Conservation (phyloP, 2,113 vertebrate species). For the Ictalurus furcatus region DNA sequence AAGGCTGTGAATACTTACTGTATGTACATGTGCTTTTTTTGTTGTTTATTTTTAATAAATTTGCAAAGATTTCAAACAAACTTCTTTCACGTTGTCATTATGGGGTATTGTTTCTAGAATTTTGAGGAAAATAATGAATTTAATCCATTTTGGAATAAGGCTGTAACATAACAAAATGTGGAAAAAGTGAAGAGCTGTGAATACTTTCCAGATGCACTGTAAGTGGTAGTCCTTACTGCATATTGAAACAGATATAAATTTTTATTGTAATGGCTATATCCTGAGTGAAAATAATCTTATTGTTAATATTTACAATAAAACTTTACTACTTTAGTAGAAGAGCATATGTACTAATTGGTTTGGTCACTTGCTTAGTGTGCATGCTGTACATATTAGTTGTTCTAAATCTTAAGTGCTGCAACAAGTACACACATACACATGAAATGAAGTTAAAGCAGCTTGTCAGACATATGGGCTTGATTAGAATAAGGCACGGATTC, state of each 20-base stretch:
- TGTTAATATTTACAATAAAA: background rate
- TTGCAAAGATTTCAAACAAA: too few species aligned
- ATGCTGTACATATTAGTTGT: background rate
- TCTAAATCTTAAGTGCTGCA: background rate
- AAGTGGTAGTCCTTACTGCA: background rate
- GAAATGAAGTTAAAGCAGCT: conserved; percentile 62
- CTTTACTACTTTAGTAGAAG: background rate
- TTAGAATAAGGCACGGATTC: conserved; percentile 48
- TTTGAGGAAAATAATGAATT: too few species aligned
- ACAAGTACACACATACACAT: conserved; percentile 36
- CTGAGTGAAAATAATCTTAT: background rate
- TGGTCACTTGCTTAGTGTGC: background rate
- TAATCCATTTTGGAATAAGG: too few species aligned
- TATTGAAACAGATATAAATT: background rate
- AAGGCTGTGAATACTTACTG: too few species aligned
- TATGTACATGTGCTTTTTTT: too few species aligned
- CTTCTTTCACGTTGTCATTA: too few species aligned
- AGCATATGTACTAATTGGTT: background rate
- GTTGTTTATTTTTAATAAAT: too few species aligned
- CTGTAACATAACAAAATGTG: too few species aligned
- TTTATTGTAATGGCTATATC: background rate
- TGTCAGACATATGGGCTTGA: conserved; percentile 68
- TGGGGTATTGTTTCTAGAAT: too few species aligned
- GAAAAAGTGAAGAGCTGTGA: too few species aligned
- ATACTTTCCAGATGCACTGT: too few species aligned